Conservation (phyloP, 1,140 invertebrate genomes). For the Colletes gigas region DNA sequence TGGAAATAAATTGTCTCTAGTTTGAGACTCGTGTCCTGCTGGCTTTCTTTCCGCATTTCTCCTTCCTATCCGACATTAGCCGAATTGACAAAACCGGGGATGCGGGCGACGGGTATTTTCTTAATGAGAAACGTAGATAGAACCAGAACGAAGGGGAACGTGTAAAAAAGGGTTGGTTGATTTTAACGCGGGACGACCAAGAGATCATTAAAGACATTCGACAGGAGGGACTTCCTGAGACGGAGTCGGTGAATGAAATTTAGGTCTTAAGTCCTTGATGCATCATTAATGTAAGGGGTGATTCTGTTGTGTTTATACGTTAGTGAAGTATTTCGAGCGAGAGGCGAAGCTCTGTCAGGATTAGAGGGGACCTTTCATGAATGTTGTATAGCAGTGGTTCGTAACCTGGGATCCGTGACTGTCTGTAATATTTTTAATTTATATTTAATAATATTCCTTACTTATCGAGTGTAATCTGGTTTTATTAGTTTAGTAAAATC, state of each 20-base stretch:
- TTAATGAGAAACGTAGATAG: conserved; percentile 38
- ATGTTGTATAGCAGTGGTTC: too few relatives aligned
- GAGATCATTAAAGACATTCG: conserved; percentile 20
- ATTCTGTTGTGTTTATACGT: not conserved
- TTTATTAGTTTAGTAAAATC: too few relatives aligned
- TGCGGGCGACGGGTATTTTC: conserved; percentile 45
- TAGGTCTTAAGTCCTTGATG: not conserved
- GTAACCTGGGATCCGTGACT: too few relatives aligned
- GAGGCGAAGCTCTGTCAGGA: not conserved
- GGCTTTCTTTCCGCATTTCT: not conserved
- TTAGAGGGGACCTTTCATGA: too few relatives aligned
- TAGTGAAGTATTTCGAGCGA: not conserved
- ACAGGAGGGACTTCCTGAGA: not conserved
- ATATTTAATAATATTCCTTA: too few relatives aligned
- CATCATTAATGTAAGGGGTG: not conserved
- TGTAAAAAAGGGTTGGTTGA: conserved; percentile 45
- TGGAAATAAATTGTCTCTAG: conserved; percentile 63
- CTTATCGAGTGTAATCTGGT: too few relatives aligned
- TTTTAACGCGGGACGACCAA: conserved; percentile 15
- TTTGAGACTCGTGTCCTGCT: conserved; percentile 1
- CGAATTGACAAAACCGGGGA: conserved; percentile 62
- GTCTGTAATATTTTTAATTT: too few relatives aligned
- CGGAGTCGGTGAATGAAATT: not conserved
- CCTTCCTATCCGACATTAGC: conserved; percentile 61
- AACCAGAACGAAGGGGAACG: conserved; percentile 18